Evolutionary conservation across 2,797 vertebrate species (phyloP), one percentile per base, ranked within the genome.

Genomic region (Melanotaenia boesemani): DNA sequence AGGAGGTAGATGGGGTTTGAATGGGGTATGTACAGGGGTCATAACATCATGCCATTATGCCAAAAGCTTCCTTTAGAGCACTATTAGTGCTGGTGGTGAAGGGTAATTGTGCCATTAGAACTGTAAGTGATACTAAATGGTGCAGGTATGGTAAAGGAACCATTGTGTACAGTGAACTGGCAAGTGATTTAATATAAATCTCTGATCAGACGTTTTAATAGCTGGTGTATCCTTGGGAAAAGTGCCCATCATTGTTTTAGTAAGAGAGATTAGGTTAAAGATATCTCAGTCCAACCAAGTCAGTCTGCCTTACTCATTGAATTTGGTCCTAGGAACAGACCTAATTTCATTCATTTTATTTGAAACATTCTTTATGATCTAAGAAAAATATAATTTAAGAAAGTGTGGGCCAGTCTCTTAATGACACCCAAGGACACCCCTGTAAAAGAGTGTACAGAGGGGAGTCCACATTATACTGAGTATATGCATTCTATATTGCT

Each of bases 91-190:
- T 74, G 72, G 86, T 90, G 91, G 86, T 93, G 92, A 93, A 93
- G 91, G 92, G 90, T 94, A 93, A 93, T 93, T 86, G 92, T 83
- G 48, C 88, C 86, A 92, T 94, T 93, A 94, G 71, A 77, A 79
- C 89, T 83, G 75, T 91, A 91, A 92, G 93, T 91, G 89, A 92
- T 83, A 86, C 88, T 92, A 90, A 91, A 91, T 86, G 85, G 88
- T 76, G 76, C 81, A 90, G 89, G 90, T 91, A 89, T 89, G 77
- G 87, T 90, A 79, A 86, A 92, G 88, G 77, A 90, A 88, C 84
- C 78, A 78, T 88, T 84, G 67, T 16, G 48, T 81, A 74, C 80
- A 79, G 82, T 60, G 70, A 84, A 76, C 83, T 70, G 70, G 85
- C 70, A 83, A 78, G 82, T 84, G 75, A 89, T 88, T 86, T 87